A percentile compares a stretch with the other conserved stretches of the same genome.
Evolutionary conservation across 2,888 invertebrate genomes (phyloP).

Genomic region (Drosophila quasianomalipes): DNA sequence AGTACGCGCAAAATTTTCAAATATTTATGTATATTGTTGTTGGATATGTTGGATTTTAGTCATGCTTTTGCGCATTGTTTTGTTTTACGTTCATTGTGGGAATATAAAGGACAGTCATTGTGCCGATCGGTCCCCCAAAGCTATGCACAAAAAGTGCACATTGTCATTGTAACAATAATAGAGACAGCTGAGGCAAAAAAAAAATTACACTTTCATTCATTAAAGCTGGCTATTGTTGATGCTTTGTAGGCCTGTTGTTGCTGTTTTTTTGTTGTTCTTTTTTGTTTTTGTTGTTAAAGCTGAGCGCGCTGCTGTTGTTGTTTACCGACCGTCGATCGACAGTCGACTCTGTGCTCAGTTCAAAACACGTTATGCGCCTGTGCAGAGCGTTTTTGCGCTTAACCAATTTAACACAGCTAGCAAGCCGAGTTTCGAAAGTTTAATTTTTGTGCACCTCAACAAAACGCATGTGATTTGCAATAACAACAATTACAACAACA

Average conservation of each 20-base stretch:
- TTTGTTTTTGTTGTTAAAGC: constrained; percentile 20
- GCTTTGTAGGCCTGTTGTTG: constrained; percentile 20
- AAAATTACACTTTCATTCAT: constrained; percentile 77
- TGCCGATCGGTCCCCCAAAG: constrained; percentile 22
- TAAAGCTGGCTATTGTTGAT: constrained; percentile 68
- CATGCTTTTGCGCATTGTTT: constrained; percentile 37
- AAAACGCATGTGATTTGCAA: constrained; percentile 56
- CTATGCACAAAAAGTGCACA: constrained; percentile 57
- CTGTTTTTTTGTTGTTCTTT: constrained; percentile 20
- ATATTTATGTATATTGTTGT: not conserved
- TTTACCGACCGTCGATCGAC: constrained; percentile 60
- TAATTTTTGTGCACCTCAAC: constrained; percentile 43
- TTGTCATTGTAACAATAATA: constrained; percentile 68
- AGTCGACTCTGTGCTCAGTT: constrained; percentile 61
- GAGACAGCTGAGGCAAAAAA: constrained; percentile 54
- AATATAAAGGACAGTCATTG: constrained; percentile 68
- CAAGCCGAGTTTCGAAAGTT: constrained; percentile 68
- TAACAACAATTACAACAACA: constrained; percentile 38
- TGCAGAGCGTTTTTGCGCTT: constrained; percentile 74
- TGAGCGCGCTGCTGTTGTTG: constrained; percentile 51
- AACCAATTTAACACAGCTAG: constrained; percentile 33
- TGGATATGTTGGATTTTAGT: constrained; percentile 35
- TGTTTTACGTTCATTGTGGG: constrained; percentile 51
- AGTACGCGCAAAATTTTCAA: constrained; percentile 33
- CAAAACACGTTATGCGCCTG: constrained; percentile 77